Base-by-base conservation (phyloP, 2,113 vertebrate species). In the Scatophagus argus region DNA sequence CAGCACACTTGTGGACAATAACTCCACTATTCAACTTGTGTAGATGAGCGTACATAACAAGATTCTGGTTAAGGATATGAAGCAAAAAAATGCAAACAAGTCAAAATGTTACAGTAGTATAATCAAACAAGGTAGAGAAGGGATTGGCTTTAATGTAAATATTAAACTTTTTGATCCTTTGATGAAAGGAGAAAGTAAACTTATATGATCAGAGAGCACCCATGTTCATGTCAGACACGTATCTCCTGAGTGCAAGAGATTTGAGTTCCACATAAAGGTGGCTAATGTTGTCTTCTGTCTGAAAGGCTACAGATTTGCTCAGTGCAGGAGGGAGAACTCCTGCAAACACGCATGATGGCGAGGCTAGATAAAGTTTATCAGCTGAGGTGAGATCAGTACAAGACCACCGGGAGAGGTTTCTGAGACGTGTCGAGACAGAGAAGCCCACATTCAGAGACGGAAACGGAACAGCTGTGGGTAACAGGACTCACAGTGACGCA, bases 381-480 rank as follows among this genome's bases (percentile, higher is more conserved):
- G 90, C 65, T 72, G 76, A 87, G 81, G 83, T 85, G 55, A 80
- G 86, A 92, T 92, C 87, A 84, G 87, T 87, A 88, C 38, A 13
- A 91, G 95, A 96, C 95, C 96, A 96, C 95, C 94, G 46, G 92
- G 74, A 44, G 77, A 88, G 88, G 76, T 81, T 78, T 51, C 36
- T 3, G 70, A 67, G 41, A 83, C 94, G n/a, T 92, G 94, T 89
- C 27, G 39, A 47, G 76, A 90, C 93, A 93, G 62, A 74, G 69
- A n/a, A 75, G 74, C 88, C 91, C 80, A 49, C 86, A 90, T 81
- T 65, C 38, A 41, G 38, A 52, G 41, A 51, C 39, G 86, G 84
- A 92, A 93, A 77, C 29, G 12, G 62, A 77, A 65, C 44, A 67
- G 83, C 11, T 0, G 0, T 1, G 41, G 21, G 29, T 56, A 32